A percentile compares a stretch with the other conserved stretches of the same genome.
phyloP scores from a whole-genome alignment of 2,113 vertebrate genomes.

The Psilopsiagon aymara region DNA sequence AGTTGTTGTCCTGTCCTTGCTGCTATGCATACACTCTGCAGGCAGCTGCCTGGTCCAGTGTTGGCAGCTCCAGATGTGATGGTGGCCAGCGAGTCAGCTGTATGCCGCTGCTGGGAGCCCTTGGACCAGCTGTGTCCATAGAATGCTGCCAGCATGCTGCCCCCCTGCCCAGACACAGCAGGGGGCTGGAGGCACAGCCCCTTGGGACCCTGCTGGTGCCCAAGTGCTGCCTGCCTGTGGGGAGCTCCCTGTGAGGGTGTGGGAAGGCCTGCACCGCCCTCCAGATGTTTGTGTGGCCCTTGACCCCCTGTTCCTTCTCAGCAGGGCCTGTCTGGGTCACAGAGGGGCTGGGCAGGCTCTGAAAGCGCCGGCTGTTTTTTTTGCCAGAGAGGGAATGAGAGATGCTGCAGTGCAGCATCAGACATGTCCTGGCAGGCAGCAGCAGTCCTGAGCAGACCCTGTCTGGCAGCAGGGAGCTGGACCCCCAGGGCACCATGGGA shows the following conservation, averaged over 20 bases:
- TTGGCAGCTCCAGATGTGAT: background rate
- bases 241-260: background rate
- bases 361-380: background rate
- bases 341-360: background rate
- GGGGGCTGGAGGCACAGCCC: background rate
- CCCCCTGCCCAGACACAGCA: rapidly evolving
- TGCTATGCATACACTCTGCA: rapidly evolving
- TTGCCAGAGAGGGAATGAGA: rapidly evolving
- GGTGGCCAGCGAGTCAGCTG: background rate
- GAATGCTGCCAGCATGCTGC: background rate
- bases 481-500: background rate
- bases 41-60: background rate
- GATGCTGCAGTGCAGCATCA: background rate
- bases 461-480: background rate
- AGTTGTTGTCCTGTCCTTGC: background rate
- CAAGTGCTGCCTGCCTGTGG: background rate
- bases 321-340: conserved; percentile 48
- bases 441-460: rapidly evolving
- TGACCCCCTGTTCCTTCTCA: conserved; percentile 30
- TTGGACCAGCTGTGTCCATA: background rate
- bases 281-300: conserved; percentile 31
- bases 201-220: background rate
- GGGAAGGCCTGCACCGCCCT: background rate
- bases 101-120: background rate
- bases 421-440: background rate